A percentile compares a stretch with the other conserved stretches of the same genome.
These are phyloP conservation scores for Andrena bicolor DNA, from an alignment of 2,888 invertebrate genomes.

Conservation along the genomic window DNA sequence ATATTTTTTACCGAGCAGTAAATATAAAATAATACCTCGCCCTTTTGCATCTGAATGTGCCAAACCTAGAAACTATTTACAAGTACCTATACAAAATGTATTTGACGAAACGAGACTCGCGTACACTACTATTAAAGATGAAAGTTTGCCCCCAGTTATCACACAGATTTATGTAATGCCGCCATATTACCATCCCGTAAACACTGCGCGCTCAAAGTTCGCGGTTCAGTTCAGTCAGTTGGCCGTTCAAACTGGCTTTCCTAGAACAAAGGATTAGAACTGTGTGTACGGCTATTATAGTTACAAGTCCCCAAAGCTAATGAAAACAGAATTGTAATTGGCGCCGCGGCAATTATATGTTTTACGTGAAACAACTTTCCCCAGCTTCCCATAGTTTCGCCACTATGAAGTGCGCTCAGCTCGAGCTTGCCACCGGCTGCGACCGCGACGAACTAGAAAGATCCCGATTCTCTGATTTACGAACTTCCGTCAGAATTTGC, in stretches of 20 bases:
- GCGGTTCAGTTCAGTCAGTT: conserved; percentile 53
- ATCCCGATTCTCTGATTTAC: not conserved
- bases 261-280: conserved; percentile 56
- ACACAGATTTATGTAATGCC: conserved; percentile 49
- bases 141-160: conserved; percentile 35
- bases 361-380: conserved; percentile 27
- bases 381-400: not conserved
- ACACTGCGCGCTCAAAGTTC: conserved; percentile 41
- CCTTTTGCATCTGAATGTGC: not conserved
- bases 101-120: not conserved
- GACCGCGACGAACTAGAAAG: not conserved
- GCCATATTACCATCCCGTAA: conserved; percentile 40
- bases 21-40: not conserved
- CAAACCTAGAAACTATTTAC: not conserved
- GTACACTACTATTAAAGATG: conserved; percentile 12
- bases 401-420: not conserved
- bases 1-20: too few species aligned
- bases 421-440: not conserved
- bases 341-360: conserved; percentile 40
- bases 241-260: conserved; percentile 42
- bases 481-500: not conserved
- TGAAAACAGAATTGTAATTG: conserved; percentile 58
- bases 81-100: not conserved
- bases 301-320: conserved; percentile 46
- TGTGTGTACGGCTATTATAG: conserved; percentile 39